A percentile compares a stretch with the other conserved stretches of the same genome.
Conservation (phyloP, 2,888 invertebrate species). For the Lampropteryx suffumata region DNA sequence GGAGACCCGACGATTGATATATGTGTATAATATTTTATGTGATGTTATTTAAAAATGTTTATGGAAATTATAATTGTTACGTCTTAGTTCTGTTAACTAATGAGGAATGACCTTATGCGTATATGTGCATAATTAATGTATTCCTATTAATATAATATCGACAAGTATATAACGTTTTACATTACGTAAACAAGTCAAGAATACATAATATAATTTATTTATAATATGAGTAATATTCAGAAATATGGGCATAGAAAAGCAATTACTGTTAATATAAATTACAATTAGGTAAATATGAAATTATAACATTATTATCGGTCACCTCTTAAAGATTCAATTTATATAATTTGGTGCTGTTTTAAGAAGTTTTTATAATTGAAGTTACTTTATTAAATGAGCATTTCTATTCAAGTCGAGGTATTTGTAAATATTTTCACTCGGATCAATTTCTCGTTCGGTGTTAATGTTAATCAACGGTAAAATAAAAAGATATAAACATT, state of each 20-base stretch:
- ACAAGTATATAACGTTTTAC: conserved; percentile 18
- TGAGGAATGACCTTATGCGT: conserved; percentile 30
- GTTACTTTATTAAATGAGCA: conserved; percentile 40
- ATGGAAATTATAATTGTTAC: conserved; percentile 29
- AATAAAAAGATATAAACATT: conserved; percentile 54
- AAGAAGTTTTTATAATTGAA: conserved; percentile 15
- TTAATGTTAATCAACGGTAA: conserved; percentile 55
- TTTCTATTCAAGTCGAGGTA: conserved; percentile 46
- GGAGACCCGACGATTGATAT: conserved; percentile 8
- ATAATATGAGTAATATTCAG: too few relatives aligned
- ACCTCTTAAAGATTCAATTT: conserved; percentile 18
- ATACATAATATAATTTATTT: too few relatives aligned
- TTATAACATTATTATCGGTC: too few relatives aligned
- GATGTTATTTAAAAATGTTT: conserved; percentile 29
- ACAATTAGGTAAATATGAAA: too few relatives aligned
- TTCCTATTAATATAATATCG: conserved; percentile 25
- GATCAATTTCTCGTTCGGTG: conserved; percentile 46
- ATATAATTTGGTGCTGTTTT: conserved; percentile 34
- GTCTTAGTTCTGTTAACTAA: conserved; percentile 21
- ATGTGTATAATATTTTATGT: conserved; percentile 25
- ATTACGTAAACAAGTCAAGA: conserved; percentile 13
- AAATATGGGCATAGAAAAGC: too few relatives aligned
- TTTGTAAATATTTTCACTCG: conserved; percentile 62
- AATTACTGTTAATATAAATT: too few relatives aligned
- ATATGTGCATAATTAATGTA: conserved; percentile 15